Percentiles rank a stretch among this genome's conserved stretches.
phyloP scores from a whole-genome alignment of 2,113 vertebrate species.

The Pimephales promelas region DNA sequence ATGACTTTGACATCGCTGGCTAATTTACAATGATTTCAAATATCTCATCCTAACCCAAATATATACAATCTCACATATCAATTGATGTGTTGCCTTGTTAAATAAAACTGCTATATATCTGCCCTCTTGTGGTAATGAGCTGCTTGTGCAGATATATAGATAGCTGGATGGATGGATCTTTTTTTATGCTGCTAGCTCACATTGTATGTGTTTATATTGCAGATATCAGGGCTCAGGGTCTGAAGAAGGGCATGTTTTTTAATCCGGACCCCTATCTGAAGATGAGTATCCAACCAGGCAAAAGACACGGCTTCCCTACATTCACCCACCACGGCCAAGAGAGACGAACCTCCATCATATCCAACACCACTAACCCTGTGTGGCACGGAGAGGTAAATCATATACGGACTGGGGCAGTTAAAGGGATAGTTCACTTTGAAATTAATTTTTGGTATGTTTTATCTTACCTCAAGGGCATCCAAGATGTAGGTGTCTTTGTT shows the following conservation, averaged over 20 bases:
- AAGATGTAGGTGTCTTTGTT: no score
- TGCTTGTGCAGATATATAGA: constrained; percentile 4
- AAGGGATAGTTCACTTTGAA: no score
- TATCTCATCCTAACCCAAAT: neutral
- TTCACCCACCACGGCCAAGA: constrained; percentile 96
- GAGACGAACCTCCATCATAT: constrained; percentile 88
- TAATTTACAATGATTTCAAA: neutral
- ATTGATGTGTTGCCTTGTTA: no score
- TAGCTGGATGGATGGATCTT: neutral
- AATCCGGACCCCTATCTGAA: constrained; percentile 97
- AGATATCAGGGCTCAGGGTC: constrained; percentile 90
- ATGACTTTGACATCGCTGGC: neutral
- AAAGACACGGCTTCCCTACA: constrained; percentile 88
- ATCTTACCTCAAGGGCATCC: no score
- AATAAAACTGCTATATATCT: neutral
- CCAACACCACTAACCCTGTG: constrained; percentile 92
- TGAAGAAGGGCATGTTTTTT: constrained; percentile 99
- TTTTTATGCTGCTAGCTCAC: neutral
- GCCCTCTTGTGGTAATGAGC: constrained; percentile 43
- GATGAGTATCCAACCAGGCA: constrained; percentile 96
- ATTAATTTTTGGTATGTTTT: no score
- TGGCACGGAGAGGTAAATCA: constrained; percentile 91
- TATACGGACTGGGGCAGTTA: neutral
- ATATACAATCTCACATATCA: neutral
- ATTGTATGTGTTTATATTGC: constrained; percentile 44